Conservation (phyloP, 1,140 invertebrate genomes). For the Agraylea sexmaculata region DNA sequence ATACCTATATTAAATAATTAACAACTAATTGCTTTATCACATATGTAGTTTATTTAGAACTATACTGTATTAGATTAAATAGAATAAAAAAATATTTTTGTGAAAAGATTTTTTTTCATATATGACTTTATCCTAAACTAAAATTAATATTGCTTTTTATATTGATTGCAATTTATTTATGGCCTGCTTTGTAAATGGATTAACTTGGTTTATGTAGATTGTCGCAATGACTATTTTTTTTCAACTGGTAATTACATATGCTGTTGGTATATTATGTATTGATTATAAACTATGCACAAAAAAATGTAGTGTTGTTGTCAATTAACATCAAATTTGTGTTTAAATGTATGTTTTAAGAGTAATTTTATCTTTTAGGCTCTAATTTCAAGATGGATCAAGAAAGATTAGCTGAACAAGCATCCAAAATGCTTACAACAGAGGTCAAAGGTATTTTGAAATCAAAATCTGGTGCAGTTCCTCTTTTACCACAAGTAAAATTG, state of each 20-base stretch:
- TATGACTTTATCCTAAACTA: background rate
- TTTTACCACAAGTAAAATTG: constrained; percentile 24
- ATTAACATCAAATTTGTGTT: too few relatives aligned
- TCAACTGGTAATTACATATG: too few relatives aligned
- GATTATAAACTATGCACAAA: too few relatives aligned
- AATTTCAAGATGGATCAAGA: constrained; percentile 18
- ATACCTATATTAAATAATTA: background rate
- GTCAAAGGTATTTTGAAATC: constrained; percentile 42
- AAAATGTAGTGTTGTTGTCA: too few relatives aligned
- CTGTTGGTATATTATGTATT: too few relatives aligned
- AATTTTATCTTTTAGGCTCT: constrained; percentile 7
- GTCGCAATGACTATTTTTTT: too few relatives aligned
- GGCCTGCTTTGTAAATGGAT: too few relatives aligned
- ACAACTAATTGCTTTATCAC: background rate
- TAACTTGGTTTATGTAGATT: too few relatives aligned
- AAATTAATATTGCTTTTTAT: too few relatives aligned
- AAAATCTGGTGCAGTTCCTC: constrained; percentile 34
- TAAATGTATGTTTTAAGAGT: too few relatives aligned
- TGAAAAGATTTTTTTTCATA: background rate
- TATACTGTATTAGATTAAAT: background rate
- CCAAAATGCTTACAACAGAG: constrained; percentile 39
- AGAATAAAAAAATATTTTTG: background rate
- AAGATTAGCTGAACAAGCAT: constrained; percentile 30
- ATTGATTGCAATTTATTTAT: too few relatives aligned
- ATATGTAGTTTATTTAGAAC: background rate